Evolutionary conservation across 2,113 vertebrate species (phyloP).

Genomic region (Zosterops lateralis): DNA sequence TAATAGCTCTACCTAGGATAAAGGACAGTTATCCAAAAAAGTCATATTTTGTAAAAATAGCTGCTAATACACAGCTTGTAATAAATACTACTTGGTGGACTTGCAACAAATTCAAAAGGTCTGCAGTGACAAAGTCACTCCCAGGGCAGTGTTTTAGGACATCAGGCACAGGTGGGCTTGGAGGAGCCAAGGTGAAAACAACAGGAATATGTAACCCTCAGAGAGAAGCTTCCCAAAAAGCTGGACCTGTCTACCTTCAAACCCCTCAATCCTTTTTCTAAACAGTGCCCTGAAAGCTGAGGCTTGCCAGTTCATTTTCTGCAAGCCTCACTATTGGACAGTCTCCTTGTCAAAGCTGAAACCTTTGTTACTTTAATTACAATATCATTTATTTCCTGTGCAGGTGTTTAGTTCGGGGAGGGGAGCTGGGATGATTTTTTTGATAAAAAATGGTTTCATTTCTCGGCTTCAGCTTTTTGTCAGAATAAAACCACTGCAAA

Average conservation of each 20-base stretch:
- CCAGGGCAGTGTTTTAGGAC: not conserved
- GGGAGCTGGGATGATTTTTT: not conserved
- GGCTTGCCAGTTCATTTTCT: not conserved
- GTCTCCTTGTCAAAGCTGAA: not conserved
- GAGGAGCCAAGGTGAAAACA: not conserved
- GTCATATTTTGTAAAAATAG: not conserved
- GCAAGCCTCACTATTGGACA: not conserved
- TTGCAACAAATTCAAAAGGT: not conserved
- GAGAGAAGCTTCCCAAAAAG: not conserved
- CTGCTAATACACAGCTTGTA: not conserved
- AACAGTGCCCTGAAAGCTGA: not conserved
- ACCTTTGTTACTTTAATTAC: not conserved
- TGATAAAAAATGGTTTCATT: not conserved
- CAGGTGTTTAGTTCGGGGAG: not conserved
- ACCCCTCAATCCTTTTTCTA: not conserved
- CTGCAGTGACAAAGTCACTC: not conserved
- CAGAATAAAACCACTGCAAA: slow-evolving; percentile 2
- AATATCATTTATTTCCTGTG: not conserved
- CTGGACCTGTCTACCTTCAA: not conserved
- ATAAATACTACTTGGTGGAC: not conserved
- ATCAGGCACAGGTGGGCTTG: not conserved
- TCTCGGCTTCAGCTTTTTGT: not conserved
- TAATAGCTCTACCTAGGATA: not conserved
- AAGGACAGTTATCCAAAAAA: not conserved
- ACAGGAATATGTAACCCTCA: not conserved